Percentiles rank a stretch among this genome's conserved stretches.
Evolutionary conservation across 2,797 vertebrate species (phyloP).

Genomic region (Sternotherus odoratus): DNA sequence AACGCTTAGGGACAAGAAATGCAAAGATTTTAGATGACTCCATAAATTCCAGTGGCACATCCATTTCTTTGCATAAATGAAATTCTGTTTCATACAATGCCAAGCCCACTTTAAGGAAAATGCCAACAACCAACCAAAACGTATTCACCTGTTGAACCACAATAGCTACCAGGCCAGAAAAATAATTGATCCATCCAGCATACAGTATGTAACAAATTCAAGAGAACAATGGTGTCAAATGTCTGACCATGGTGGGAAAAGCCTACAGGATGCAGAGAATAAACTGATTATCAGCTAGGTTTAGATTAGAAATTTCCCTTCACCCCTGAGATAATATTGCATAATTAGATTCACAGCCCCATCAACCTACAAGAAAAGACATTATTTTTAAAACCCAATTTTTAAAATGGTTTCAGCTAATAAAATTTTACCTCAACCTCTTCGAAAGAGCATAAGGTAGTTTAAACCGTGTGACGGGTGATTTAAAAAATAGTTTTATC

Average conservation of each 20-base stretch:
- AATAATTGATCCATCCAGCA: background rate
- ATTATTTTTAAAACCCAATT: background rate
- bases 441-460: background rate
- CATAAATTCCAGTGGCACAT: background rate
- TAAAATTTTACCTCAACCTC: background rate
- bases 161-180: background rate
- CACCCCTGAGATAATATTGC: background rate
- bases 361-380: background rate
- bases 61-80: background rate
- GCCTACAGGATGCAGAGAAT: background rate
- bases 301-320: background rate
- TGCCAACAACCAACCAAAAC: background rate
- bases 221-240: background rate
- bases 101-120: background rate
- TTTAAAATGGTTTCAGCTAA: background rate
- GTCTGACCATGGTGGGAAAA: background rate
- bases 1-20: constrained; percentile 18
- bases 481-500: background rate
- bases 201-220: background rate
- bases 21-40: background rate
- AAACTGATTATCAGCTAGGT: background rate
- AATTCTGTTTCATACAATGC: background rate
- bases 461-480: background rate
- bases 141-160: background rate
- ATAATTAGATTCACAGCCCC: background rate